Base-by-base conservation (phyloP, 2,113 vertebrate species). In the Copsychus sechellarum region DNA sequence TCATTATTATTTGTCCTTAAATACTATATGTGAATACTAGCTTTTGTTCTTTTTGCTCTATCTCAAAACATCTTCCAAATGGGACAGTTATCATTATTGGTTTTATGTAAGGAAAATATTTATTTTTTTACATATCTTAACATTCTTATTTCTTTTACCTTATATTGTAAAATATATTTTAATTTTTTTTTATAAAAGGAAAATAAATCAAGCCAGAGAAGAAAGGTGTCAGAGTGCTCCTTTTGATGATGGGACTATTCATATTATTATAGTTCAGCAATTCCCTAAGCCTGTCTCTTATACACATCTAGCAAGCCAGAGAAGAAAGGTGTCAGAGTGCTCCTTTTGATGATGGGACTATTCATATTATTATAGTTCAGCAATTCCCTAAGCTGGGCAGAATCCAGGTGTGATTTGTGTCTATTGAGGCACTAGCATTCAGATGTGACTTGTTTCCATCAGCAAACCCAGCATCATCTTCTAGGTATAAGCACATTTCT, bases 341-440 rank as follows among this genome's bases (percentile, higher is more conserved):
- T 76, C 8, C 28, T 78, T 78, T 69, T 70, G 11, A 38, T 2
- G 3, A 60, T 26, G 16, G 4, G 34, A 47, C 25, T 81, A 42
- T 65, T 70, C 4, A 12, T 57, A 20, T 50, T 51, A 29, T 60
- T 67, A 9, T 15, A 57, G 25, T 29, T 79, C 40, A 72, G 40
- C 62, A 45, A 38, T 58, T 88, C 38, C 53, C 9, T 47, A 76
- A 50, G 21, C 20, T 61, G 38, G 14, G 20, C 9, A 50, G 73
- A 81, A 82, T 66, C 18, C 45, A 80, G 34, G 5, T 74, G 22
- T 71, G 11, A 73, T 78, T 87, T 93, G 12, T 24, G 24, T 81
- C 48, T 48, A 1, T 15, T 0, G 0, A 40, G 43, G 11, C 15
- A 36, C 19, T 43, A 36, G 4, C 5, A 13, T 42, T 90, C 29